phyloP scores from a whole-genome alignment of 2,797 vertebrate species.

The Ptychadena robeensis region DNA sequence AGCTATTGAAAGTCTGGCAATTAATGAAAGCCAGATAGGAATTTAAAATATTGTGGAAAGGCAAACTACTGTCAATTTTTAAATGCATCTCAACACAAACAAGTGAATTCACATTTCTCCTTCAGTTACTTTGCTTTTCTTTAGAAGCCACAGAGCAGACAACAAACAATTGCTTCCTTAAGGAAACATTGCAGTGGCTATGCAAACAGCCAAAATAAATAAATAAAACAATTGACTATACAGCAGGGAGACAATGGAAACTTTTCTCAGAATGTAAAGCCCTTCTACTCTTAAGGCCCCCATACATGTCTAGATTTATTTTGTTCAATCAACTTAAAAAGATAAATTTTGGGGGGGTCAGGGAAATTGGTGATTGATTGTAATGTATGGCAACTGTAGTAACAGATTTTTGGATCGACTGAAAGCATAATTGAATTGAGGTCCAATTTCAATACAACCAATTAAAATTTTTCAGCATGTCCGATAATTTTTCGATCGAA shows the following conservation, averaged over 20 bases:
- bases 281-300: background rate
- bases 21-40: background rate
- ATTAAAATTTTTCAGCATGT: no score
- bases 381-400: no score
- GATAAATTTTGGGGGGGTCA: no score
- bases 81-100: background rate
- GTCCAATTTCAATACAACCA: no score
- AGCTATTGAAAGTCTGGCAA: background rate
- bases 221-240: conserved; percentile 16
- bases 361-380: no score
- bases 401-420: no score
- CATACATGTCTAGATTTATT: no score
- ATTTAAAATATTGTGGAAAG: background rate
- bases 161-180: conserved; percentile 28
- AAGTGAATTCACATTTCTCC: conserved; percentile 26
- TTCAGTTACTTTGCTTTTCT: conserved; percentile 2
- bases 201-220: conserved; percentile 30
- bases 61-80: background rate
- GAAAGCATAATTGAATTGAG: no score
- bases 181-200: background rate
- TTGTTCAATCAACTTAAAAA: no score
- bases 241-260: conserved; percentile 8
- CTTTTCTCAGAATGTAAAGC: background rate
- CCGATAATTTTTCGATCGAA: no score
- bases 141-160: conserved; percentile 26